phyloP scores from a whole-genome alignment of 2,797 vertebrate species.

The Neosilurus hyrtlii region DNA sequence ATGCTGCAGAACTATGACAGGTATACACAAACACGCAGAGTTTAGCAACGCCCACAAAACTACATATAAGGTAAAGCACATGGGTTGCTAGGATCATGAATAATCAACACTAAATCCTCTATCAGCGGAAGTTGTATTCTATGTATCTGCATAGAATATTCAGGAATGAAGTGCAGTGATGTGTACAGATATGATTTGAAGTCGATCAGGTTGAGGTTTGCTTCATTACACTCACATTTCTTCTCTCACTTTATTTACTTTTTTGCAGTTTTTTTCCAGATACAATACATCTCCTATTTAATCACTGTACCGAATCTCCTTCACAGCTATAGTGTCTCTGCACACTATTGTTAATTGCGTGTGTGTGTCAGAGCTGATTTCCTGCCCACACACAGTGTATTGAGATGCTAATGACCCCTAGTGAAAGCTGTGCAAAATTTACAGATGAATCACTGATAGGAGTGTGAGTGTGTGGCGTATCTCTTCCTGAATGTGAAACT shows the following conservation, averaged over 20 bases:
- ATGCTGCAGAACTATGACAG: slow-evolving; percentile 75
- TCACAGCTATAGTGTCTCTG: neutral
- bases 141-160: too few relatives aligned
- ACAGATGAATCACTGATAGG: neutral
- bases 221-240: too few relatives aligned
- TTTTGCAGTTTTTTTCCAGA: neutral
- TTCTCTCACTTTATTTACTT: neutral
- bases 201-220: too few relatives aligned
- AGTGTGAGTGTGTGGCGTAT: neutral
- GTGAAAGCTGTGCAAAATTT: neutral
- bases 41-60: neutral
- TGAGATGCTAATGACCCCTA: neutral
- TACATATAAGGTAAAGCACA: neutral
- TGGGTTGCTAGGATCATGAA: too few relatives aligned
- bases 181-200: too few relatives aligned
- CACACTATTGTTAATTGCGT: neutral
- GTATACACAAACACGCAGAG: slow-evolving; percentile 29
- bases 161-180: too few relatives aligned
- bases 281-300: neutral
- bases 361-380: neutral
- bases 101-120: too few relatives aligned
- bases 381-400: slow-evolving; percentile 4
- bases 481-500: neutral
- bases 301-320: neutral
- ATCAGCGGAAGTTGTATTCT: too few relatives aligned